These are phyloP conservation scores for Xestia c-nigrum DNA, from an alignment of 2,888 invertebrate species.

Conservation along the genomic window DNA sequence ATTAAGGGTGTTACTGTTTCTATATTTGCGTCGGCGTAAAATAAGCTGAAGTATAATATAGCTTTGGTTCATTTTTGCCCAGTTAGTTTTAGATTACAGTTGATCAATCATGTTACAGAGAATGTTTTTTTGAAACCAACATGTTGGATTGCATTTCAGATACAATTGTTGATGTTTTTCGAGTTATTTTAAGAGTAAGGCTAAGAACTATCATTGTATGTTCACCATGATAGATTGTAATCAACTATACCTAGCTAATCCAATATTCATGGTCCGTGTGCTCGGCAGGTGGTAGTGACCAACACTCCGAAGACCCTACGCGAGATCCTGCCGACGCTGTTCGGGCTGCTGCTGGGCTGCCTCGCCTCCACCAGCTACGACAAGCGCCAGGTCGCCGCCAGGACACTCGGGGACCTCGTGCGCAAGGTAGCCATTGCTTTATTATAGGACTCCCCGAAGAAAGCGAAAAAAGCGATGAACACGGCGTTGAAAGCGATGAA, in stretches of 20 bases:
- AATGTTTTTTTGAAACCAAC: background rate
- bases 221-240: background rate
- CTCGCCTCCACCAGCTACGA: conserved; percentile 99
- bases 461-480: no score
- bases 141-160: background rate
- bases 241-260: background rate
- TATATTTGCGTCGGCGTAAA: background rate
- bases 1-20: background rate
- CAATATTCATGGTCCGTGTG: background rate
- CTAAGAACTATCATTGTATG: background rate
- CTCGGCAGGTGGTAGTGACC: conserved; percentile 95
- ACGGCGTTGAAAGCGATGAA: no score
- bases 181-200: background rate
- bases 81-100: background rate
- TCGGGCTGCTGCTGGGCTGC: conserved; percentile 97
- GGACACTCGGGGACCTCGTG: conserved; percentile 99
- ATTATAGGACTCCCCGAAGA: background rate
- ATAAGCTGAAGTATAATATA: background rate
- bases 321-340: conserved; percentile 98
- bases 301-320: conserved; percentile 99
- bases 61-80: background rate
- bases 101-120: background rate
- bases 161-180: background rate
- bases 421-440: conserved; percentile 91
- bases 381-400: conserved; percentile 98